A percentile compares a stretch with the other conserved stretches of the same genome.
These are phyloP conservation scores for Scelioninae gen. 2 DNA, from an alignment of 2,888 invertebrate genomes.

Conservation along the genomic window DNA sequence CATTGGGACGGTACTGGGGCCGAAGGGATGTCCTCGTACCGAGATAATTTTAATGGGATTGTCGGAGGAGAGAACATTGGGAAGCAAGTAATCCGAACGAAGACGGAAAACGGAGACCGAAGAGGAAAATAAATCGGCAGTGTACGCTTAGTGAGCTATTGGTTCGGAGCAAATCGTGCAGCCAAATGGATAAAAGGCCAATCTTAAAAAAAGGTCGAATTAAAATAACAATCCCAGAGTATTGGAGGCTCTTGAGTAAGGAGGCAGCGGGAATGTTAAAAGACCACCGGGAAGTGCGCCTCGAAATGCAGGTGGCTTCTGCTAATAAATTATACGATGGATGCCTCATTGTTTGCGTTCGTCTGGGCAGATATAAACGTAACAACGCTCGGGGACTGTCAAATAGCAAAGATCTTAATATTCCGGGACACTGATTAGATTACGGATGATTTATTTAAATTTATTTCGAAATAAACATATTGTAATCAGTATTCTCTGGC, in stretches of 20 bases:
- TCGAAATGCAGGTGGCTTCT: conserved; percentile 50
- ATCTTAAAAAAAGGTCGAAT: conserved; percentile 61
- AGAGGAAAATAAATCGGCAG: conserved; percentile 48
- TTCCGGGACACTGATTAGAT: conserved; percentile 29
- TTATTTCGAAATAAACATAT: conserved; percentile 36
- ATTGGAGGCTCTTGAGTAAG: conserved; percentile 43
- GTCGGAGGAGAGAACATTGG: conserved; percentile 43
- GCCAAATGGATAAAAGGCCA: conserved; percentile 65
- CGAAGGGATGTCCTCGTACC: conserved; percentile 58
- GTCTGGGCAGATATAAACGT: conserved; percentile 15
- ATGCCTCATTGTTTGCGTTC: conserved; percentile 34
- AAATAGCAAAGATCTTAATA: conserved; percentile 1
- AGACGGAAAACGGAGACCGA: conserved; percentile 37
- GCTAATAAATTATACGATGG: conserved; percentile 59
- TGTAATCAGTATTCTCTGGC: conserved; percentile 6
- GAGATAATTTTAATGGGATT: conserved; percentile 72
- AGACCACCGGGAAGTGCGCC: conserved; percentile 39
- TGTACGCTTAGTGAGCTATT: conserved; percentile 43
- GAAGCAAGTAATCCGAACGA: conserved; percentile 17
- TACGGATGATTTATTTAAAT: conserved; percentile 26
- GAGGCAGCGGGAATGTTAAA: conserved; percentile 51
- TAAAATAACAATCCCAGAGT: conserved; percentile 63
- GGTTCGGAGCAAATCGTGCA: conserved; percentile 48
- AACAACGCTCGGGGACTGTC: background rate
- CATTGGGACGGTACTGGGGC: conserved; percentile 4